Evolutionary conservation across 2,797 vertebrate genomes (phyloP), one percentile per base, ranked within the genome.

Genomic region (Hyperoplus immaculatus): DNA sequence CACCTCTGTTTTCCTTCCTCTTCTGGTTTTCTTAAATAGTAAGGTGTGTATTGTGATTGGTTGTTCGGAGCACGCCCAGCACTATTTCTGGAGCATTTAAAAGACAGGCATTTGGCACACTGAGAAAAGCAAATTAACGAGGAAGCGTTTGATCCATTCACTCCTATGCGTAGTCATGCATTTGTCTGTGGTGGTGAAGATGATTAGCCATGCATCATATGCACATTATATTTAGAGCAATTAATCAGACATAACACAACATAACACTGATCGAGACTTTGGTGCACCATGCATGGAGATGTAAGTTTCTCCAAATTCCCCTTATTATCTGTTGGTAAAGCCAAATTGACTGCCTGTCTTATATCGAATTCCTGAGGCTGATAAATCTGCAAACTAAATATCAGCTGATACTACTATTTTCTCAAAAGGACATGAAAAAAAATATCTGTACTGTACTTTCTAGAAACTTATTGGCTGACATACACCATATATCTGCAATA

Each of bases 1-100:
- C 89, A 87, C 87, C 87, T 86, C 73, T 85, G 69, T 89, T 87
- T 83, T 80, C 71, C 71, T 80, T 76, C 75, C 64, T 74, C 65
- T 18, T 69, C 77, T 79, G 61, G 49, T 71, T 86, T 78, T 58
- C 72, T 77, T 51, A 50, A 57, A 51, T 16, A n/a, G 29, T 36
- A 5, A 57, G 47, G 59, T 71, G 70, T 86, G 72, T 43, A 49
- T 50, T 43, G 68, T 43, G 69, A 81, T 77, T 68, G 69, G 81
- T 75, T 67, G 57, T 57, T 72, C 51, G 3, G 62, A 43, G 72
- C 3, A 6, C 14, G 55, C 59, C 65, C 51, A 55, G 67, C 75
- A 62, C 55, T 67, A 8, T 76, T 72, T 78, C 16, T 55, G 21
- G n/a, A 75, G 39, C 18, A 63, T 11, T 50, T 47, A 11, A 54